phyloP scores from a whole-genome alignment of 2,113 vertebrate species.

The Chunga burmeisteri region DNA sequence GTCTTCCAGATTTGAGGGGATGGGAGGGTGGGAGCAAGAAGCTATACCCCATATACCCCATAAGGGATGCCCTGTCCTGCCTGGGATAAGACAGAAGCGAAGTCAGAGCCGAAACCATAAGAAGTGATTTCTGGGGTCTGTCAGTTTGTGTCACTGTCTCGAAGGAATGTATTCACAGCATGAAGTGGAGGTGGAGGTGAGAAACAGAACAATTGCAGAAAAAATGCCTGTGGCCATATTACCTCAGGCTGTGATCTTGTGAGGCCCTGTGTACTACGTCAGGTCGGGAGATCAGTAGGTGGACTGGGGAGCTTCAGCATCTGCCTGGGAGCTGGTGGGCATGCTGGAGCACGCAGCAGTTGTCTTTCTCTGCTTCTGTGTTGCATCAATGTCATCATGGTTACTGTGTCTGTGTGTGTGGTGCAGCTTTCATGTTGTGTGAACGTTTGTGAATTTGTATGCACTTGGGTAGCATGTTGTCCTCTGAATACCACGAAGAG shows the following conservation, averaged over 20 bases:
- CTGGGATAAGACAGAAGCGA: background rate
- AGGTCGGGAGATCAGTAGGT: background rate
- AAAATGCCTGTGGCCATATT: background rate
- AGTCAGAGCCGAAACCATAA: background rate
- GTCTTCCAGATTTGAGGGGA: background rate
- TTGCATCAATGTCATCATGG: background rate
- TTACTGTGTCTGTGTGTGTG: too few relatives aligned
- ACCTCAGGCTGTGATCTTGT: background rate
- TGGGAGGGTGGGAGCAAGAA: background rate
- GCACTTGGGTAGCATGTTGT: background rate
- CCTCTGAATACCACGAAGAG: background rate
- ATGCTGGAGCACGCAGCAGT: background rate
- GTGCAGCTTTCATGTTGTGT: background rate
- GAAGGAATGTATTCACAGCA: background rate
- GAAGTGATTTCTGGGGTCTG: background rate
- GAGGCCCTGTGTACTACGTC: rapidly evolving
- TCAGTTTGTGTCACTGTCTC: background rate
- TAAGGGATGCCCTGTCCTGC: background rate
- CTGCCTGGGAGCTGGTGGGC: background rate
- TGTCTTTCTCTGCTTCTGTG: background rate
- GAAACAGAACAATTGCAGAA: background rate
- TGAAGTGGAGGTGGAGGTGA: background rate
- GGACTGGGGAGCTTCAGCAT: background rate
- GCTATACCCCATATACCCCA: background rate
- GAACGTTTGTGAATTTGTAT: background rate